Evolutionary conservation across 2,797 vertebrate genomes (phyloP), one percentile per base, ranked within the genome.

Genomic region (Myoxocephalus aenaeus): DNA sequence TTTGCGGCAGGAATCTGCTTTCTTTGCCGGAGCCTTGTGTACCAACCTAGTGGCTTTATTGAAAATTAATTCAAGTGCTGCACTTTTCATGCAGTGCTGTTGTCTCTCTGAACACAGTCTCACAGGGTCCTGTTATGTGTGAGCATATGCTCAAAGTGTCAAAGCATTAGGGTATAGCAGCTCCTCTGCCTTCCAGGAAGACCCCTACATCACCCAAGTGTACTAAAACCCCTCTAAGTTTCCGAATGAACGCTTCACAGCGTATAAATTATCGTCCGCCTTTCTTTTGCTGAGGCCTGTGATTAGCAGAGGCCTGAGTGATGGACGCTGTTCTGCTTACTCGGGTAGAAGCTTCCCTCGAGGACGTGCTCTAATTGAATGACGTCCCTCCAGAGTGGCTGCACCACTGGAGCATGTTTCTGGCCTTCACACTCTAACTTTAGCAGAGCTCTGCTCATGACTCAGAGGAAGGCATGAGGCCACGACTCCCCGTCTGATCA

Each of bases 301-400:
- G 79, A 85, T 90, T 83, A 86, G 81, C 83, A 85, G 73, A 77
- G 72, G 32, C 64, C 79, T 70, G 81, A 84, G 72, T 85, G 84
- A 84, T 87, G 77, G 58, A 72, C 1, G 17, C 67, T 17, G 74
- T 90, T 92, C 80, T 92, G 93, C 92, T 93, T 91, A 92, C 83
- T 91, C 85, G 50, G 83, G 87, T 82, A 70, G 83, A 93, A 89
- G 75, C 70, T 87, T 75, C 84, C 75, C 77, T 82, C 6, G 63
- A 86, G 81, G 78, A 75, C 38, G 1, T 32, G 48, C 75, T 78
- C 73, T 90, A 88, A 91, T 92, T 86, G 86, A 91, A 86, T 84
- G 70, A 59, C 61, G 25, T 79, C 72, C 59, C 71, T 74, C 78
- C 62, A 70, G 80, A 84, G 82, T 66, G 56, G 71, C 61, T 72